Evolutionary conservation across 2,113 vertebrate genomes (phyloP).

Genomic region (Myrmecophaga tridactyla): DNA sequence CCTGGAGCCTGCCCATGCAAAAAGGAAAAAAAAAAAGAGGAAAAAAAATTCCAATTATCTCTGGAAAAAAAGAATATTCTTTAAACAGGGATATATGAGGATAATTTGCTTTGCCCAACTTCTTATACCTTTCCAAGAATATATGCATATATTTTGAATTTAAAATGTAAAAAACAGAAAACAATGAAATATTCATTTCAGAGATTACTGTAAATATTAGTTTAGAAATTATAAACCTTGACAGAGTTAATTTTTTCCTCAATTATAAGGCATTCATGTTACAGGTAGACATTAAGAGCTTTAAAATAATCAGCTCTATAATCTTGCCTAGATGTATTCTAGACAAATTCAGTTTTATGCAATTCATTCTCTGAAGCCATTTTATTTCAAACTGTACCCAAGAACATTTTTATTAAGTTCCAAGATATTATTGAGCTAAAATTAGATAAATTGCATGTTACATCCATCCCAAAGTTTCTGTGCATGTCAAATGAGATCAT

Average conservation of each 20-base stretch:
- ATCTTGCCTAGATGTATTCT: not conserved
- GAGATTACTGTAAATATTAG: not conserved
- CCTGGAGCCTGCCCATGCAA: no score
- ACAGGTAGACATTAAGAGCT: not conserved
- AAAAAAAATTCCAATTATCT: not conserved
- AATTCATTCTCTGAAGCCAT: slow-evolving; percentile 5
- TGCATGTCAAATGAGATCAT: slow-evolving; percentile 63
- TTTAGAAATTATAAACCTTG: not conserved
- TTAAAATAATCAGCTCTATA: not conserved
- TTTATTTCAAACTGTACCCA: slow-evolving; percentile 20
- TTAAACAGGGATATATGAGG: not conserved
- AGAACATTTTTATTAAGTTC: slow-evolving; percentile 51
- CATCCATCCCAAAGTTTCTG: slow-evolving; percentile 44
- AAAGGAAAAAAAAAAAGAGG: no score
- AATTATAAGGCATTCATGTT: not conserved
- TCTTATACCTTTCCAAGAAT: not conserved
- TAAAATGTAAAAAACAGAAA: not conserved
- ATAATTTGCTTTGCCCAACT: not conserved
- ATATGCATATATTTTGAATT: not conserved
- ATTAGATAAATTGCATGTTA: slow-evolving; percentile 59
- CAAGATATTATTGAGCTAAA: slow-evolving; percentile 65
- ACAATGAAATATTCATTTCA: not conserved
- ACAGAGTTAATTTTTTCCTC: not conserved
- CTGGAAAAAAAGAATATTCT: not conserved
- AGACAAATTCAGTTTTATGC: not conserved